Evolutionary conservation across 92 coral and sea anemone genomes (phyloP).

Genomic region (Chrysogorgia sp.): DNA sequence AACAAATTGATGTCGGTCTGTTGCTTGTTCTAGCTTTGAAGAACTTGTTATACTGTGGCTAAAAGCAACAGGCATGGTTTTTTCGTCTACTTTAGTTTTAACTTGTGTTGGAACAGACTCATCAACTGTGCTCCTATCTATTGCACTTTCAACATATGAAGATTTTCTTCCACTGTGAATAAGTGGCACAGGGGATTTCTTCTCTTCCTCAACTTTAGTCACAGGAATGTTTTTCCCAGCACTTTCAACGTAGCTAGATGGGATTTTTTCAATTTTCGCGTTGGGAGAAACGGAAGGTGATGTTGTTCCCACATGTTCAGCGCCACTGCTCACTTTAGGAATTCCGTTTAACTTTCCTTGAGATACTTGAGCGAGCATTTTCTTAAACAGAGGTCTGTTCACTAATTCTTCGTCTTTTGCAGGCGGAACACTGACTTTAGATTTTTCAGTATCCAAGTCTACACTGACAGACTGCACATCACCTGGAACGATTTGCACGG

Average conservation of each 20-base stretch:
- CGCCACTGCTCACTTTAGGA: constrained; percentile 1
- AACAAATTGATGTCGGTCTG: not conserved
- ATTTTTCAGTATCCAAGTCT: not conserved
- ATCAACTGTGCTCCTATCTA: constrained; percentile 8
- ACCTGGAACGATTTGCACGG: too few species aligned
- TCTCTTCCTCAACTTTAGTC: constrained; percentile 14
- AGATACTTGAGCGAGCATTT: constrained; percentile 42
- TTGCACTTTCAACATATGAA: constrained; percentile 42
- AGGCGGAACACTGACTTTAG: not conserved
- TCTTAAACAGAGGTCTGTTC: constrained; percentile 42
- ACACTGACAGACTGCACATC: not conserved
- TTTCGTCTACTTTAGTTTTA: not conserved
- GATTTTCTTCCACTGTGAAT: constrained; percentile 22
- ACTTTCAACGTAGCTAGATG: constrained; percentile 21
- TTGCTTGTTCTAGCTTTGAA: not conserved
- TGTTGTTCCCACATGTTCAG: not conserved
- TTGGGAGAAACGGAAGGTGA: constrained; percentile 17
- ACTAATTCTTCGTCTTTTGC: constrained; percentile 39
- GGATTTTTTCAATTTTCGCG: constrained; percentile 27
- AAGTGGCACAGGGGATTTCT: not conserved
- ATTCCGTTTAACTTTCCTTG: constrained; percentile 24
- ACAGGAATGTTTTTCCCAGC: constrained; percentile 28
- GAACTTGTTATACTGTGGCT: not conserved
- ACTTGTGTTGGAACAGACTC: not conserved
- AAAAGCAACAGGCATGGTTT: too few species aligned